phyloP scores from a whole-genome alignment of 2,888 invertebrate species.

The Arenicola marina region DNA sequence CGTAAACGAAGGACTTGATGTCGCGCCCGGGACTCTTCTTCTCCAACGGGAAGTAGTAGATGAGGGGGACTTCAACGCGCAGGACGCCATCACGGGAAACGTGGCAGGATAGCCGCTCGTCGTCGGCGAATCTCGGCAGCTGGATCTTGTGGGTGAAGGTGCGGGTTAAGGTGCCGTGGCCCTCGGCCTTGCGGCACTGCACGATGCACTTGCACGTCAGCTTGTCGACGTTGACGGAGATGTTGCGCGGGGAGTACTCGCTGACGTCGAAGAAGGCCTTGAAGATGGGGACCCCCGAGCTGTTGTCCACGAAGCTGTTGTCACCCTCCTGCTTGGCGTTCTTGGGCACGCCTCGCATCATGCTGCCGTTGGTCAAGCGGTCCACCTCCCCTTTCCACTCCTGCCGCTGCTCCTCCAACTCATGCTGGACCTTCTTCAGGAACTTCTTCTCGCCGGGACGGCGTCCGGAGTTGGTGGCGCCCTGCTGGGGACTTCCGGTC shows the following conservation, averaged over 20 bases:
- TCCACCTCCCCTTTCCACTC: slow-evolving; percentile 27
- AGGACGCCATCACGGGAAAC: slow-evolving; percentile 29
- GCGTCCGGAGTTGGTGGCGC: neutral
- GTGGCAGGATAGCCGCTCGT: slow-evolving; percentile 18
- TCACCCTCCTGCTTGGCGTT: neutral
- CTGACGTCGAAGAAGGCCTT: slow-evolving; percentile 29
- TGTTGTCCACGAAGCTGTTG: slow-evolving; percentile 30
- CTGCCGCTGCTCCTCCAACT: slow-evolving; percentile 27
- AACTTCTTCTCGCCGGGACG: slow-evolving; percentile 3
- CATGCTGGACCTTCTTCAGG: slow-evolving; percentile 13
- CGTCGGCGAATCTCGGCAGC: slow-evolving; percentile 33
- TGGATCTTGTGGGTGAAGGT: slow-evolving; percentile 30
- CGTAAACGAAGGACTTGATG: slow-evolving; percentile 29
- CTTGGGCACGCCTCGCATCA: neutral
- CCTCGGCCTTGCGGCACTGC: slow-evolving; percentile 7
- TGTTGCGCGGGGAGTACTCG: slow-evolving; percentile 13
- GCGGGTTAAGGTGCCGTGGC: slow-evolving; percentile 13
- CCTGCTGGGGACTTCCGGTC: no score
- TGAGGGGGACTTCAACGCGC: slow-evolving; percentile 34
- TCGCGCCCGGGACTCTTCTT: slow-evolving; percentile 10
- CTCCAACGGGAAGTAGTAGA: slow-evolving; percentile 32
- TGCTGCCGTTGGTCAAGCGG: neutral
- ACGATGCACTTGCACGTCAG: slow-evolving; percentile 20
- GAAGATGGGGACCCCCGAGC: slow-evolving; percentile 23
- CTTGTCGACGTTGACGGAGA: slow-evolving; percentile 25